phyloP scores from a whole-genome alignment of 2,797 vertebrate species.

The Sebastes matsubarae region DNA sequence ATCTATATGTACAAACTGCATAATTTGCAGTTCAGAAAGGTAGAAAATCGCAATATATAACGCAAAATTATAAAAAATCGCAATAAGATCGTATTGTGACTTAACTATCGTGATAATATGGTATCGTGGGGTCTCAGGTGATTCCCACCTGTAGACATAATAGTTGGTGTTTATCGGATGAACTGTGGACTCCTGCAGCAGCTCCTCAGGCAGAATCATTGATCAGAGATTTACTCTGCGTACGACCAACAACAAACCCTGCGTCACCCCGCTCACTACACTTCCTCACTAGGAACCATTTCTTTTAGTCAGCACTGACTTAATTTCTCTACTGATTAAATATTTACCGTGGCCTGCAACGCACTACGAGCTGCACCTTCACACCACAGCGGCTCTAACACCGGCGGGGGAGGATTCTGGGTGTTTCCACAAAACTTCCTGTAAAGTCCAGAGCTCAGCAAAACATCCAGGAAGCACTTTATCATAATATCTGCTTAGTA shows the following conservation, averaged over 20 bases:
- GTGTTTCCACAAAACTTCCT: constrained; percentile 46
- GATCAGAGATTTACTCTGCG: constrained; percentile 31
- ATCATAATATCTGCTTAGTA: constrained; percentile 70
- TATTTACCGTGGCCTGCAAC: constrained; percentile 52
- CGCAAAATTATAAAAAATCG: too few relatives aligned
- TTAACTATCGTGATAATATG: too few relatives aligned
- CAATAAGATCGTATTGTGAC: too few relatives aligned
- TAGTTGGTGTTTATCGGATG: neutral
- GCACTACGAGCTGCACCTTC: neutral
- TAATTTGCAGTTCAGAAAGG: too few relatives aligned
- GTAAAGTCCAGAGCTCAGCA: constrained; percentile 64
- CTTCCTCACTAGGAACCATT: constrained; percentile 29
- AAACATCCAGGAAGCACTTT: constrained; percentile 44
- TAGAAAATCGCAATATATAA: too few relatives aligned
- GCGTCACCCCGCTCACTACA: constrained; percentile 1
- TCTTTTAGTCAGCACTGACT: constrained; percentile 42
- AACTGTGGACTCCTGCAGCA: neutral
- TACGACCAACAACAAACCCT: neutral
- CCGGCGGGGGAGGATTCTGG: constrained; percentile 19
- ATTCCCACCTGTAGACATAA: neutral
- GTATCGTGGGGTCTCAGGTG: too few relatives aligned
- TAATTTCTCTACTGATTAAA: constrained; percentile 58
- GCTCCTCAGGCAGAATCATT: neutral
- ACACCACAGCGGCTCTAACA: neutral
- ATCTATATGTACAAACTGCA: too few relatives aligned